Conservation (phyloP, 2,113 vertebrate species). For the Campylomormyrus tamandua region DNA sequence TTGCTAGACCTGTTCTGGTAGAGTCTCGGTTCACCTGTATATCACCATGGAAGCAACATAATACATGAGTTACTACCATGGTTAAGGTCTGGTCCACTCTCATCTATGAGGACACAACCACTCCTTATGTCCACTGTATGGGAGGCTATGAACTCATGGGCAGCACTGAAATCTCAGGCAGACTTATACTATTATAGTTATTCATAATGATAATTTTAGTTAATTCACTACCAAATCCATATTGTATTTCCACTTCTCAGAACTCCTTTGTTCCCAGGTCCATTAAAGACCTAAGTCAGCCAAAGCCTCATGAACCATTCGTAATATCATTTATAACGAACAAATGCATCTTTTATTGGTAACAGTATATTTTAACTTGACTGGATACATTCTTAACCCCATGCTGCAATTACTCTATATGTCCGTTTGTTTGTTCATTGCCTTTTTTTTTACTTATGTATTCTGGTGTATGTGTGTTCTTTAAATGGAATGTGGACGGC, state of each 20-base stretch:
- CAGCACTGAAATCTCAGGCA: no score
- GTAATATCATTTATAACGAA: background rate
- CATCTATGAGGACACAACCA: no score
- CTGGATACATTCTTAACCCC: background rate
- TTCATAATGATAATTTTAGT: background rate
- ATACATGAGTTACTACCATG: background rate
- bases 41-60: background rate
- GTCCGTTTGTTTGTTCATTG: background rate
- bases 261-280: background rate
- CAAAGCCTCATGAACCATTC: background rate
- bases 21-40: background rate
- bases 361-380: background rate
- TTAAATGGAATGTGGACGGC: background rate
- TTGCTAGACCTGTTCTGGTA: background rate
- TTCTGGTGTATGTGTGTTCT: background rate
- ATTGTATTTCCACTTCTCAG: background rate
- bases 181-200: background rate
- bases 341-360: background rate
- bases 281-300: background rate
- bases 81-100: background rate
- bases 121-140: no score
- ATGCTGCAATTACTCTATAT: background rate
- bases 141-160: no score
- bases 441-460: background rate
- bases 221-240: background rate